Evolutionary conservation across 2,888 invertebrate species (phyloP), one percentile per base, ranked within the genome.

Genomic region (Atrina japonica): DNA sequence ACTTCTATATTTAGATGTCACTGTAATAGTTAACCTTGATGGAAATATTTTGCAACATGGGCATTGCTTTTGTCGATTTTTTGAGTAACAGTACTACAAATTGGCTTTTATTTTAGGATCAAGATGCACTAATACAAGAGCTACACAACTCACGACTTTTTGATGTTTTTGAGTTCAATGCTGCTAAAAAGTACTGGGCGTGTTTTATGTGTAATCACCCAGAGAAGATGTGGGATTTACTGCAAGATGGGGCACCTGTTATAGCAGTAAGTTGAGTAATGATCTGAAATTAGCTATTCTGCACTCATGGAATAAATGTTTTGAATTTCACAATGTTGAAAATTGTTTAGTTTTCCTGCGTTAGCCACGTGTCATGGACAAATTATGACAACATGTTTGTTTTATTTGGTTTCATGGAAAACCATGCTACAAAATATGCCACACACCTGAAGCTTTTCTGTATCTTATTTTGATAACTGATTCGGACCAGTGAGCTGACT

Each of bases 141-240:
- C 92, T 98, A 56, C 93, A 96, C 21, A 94, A 95, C 82, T 94
- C 95, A 3, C 95, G 97, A 0, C 97, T 96, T 92, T 96, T 97
- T 91, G 97, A 98, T 91, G 96, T 97, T 59, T 97, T 98, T 91
- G 96, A 96, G 91, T 94, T 96, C 84, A 93, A 93, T 82, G 92
- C 92, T 47, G 89, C 92, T 1, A 92, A 92, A 58, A 91, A 91
- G 55, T 91, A 91, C 77, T 98, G 97, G 98, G 96, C 96, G 63
- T 98, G 98, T 91, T 97, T 97, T 91, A 93, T 97, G 77, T 98
- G 97, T 91, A 95, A 95, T 86, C 96, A 97, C 91, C 97, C 97
- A 0, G 97, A 97, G 90, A 93, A 95, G 78, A 96, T 97, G 6
- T 94, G 94, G 3, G 96, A 95, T 7, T 96, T 97, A 90, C 92